Percentiles rank a stretch among this genome's conserved stretches.
Conservation (phyloP, 2,113 vertebrate genomes). For the Ageneiosus marmoratus region DNA sequence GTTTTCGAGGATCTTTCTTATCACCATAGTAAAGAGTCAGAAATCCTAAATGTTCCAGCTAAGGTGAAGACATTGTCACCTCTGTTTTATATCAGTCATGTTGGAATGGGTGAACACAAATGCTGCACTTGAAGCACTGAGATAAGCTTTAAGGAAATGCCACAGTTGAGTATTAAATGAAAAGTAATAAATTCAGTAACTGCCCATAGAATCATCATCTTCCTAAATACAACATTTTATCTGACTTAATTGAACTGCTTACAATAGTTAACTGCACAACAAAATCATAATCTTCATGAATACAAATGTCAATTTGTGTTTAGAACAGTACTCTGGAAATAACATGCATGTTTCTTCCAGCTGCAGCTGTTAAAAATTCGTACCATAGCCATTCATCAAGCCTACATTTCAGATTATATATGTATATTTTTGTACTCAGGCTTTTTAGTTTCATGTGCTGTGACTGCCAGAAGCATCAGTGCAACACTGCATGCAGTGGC, state of each 20-base stretch:
- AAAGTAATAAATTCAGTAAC: slow-evolving; percentile 23
- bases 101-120: background rate
- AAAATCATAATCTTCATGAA: background rate
- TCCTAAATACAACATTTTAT: background rate
- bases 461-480: slow-evolving; percentile 2
- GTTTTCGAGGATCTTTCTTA: background rate
- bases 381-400: background rate
- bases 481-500: background rate
- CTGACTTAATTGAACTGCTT: background rate
- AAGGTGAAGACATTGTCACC: background rate
- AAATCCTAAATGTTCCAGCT: background rate
- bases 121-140: background rate
- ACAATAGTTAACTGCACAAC: background rate
- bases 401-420: background rate
- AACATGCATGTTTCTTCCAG: background rate
- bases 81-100: background rate
- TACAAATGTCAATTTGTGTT: background rate
- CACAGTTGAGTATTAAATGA: background rate
- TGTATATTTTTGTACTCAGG: background rate
- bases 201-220: background rate
- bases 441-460: background rate
- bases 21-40: background rate
- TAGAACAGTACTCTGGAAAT: background rate
- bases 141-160: background rate
- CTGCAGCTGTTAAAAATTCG: slow-evolving; percentile 11